Evolutionary conservation across 2,888 invertebrate genomes (phyloP).

Genomic region (Aricia artaxerxes): DNA sequence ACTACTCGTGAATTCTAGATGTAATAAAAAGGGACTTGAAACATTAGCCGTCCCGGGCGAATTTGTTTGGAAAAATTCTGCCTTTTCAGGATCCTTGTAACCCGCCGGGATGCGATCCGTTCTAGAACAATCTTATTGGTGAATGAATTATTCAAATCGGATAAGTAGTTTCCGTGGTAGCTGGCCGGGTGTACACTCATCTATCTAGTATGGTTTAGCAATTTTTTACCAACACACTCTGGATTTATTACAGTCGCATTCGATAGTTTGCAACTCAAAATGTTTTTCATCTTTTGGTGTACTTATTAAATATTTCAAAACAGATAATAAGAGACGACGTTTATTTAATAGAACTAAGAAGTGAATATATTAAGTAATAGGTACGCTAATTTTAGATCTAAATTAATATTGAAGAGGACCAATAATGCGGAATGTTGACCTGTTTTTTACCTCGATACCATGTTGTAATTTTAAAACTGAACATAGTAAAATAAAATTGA

Average conservation of each 20-base stretch:
- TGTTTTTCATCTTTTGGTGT: background rate
- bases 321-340: background rate
- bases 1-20: constrained; percentile 5
- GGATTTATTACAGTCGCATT: background rate
- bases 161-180: constrained; percentile 21
- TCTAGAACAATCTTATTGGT: constrained; percentile 19
- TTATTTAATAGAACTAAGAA: background rate
- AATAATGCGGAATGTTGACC: no score
- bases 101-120: background rate
- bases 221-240: background rate
- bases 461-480: no score
- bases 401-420: background rate
- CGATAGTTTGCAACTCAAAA: background rate
- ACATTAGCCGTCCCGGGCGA: constrained; percentile 8
- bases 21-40: constrained; percentile 17
- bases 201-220: background rate
- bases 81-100: constrained; percentile 8
- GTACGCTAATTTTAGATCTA: background rate
- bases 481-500: no score
- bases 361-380: no score
- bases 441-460: no score
- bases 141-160: constrained; percentile 18
- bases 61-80: constrained; percentile 21
- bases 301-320: background rate
- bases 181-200: background rate